Conservation (phyloP, 2,113 vertebrate species). For the Thalassoma bifasciatum region DNA sequence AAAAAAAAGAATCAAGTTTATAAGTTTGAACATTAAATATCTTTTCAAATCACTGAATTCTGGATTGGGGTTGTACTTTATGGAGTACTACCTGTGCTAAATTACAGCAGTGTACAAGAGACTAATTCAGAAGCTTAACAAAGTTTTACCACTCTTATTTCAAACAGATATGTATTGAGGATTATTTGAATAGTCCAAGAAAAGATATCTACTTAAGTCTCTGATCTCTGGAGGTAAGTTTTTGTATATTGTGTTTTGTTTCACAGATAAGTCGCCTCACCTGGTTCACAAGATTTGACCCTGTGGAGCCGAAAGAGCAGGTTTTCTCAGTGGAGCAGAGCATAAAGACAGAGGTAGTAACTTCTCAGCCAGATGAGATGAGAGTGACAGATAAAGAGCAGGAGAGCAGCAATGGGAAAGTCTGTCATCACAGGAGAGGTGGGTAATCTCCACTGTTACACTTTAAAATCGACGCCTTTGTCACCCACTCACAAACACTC, state of each 20-base stretch:
- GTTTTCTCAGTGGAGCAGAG: constrained; percentile 43
- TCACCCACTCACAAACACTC: neutral
- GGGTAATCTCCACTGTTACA: constrained; percentile 3
- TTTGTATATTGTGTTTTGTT: neutral
- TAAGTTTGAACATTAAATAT: no score
- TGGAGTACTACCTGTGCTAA: no score
- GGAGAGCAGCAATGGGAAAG: constrained; percentile 12
- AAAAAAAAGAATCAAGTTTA: no score
- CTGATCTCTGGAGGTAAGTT: no score
- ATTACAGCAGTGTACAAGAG: no score
- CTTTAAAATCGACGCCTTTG: constrained; percentile 2
- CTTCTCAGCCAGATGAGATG: neutral
- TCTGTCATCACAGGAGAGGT: constrained; percentile 49
- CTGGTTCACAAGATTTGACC: constrained; percentile 90
- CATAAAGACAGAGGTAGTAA: neutral
- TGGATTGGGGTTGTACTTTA: no score
- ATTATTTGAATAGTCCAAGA: no score
- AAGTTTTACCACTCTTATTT: no score
- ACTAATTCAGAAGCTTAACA: no score
- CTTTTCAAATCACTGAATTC: no score
- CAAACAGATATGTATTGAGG: no score
- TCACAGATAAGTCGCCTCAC: constrained; percentile 89
- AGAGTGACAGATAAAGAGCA: neutral
- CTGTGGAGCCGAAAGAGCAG: constrained; percentile 55
- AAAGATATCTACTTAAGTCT: no score